Evolutionary conservation across 2,113 vertebrate genomes (phyloP).

Genomic region (Perognathus longimembris): DNA sequence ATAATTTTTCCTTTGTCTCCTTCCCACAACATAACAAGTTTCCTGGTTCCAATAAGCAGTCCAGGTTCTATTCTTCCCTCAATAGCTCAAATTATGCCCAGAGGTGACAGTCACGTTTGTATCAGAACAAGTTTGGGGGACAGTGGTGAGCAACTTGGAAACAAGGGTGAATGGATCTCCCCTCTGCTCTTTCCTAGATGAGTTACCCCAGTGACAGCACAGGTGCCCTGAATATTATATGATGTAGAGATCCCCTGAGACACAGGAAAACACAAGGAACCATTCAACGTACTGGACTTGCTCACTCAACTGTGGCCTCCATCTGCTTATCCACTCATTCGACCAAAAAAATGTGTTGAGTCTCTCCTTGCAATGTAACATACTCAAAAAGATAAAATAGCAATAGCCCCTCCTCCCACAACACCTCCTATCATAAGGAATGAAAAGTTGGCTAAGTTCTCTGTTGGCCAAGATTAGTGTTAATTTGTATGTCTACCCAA

Average conservation of each 20-base stretch:
- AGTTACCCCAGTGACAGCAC: neutral
- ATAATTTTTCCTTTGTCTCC: constrained; percentile 47
- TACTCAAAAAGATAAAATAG: neutral
- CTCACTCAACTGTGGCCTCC: no score
- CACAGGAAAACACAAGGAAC: neutral
- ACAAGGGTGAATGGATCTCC: neutral
- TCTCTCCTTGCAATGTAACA: neutral
- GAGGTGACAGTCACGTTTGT: constrained; percentile 11
- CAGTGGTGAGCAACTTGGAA: neutral
- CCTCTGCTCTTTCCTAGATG: neutral
- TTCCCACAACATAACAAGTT: constrained; percentile 1
- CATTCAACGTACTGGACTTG: neutral
- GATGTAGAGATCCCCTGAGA: neutral
- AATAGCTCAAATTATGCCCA: neutral
- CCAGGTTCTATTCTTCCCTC: constrained; percentile 28
- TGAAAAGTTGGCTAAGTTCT: neutral
- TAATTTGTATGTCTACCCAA: neutral
- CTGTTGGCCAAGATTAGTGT: neutral
- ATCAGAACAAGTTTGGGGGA: neutral
- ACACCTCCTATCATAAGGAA: neutral
- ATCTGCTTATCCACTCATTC: no score
- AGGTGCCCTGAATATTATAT: neutral
- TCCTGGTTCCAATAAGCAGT: constrained; percentile 34
- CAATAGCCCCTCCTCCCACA: neutral
- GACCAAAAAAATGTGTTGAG: neutral